These are phyloP conservation scores for Aegithalos caudatus DNA, from an alignment of 2,113 vertebrate genomes.

Conservation along the genomic window DNA sequence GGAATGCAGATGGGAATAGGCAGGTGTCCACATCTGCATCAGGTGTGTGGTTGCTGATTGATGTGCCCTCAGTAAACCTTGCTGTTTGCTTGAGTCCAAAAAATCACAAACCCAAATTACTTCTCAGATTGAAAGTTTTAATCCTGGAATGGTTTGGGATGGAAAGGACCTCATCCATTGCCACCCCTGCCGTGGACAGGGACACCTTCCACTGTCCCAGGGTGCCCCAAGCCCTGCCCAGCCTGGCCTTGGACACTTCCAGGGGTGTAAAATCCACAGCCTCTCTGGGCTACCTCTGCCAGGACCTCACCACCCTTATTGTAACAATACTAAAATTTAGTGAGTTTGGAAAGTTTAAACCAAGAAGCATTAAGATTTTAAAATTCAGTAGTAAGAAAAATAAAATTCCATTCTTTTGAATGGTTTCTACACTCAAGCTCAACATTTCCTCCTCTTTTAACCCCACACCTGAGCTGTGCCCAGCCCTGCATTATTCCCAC, in stretches of 20 bases:
- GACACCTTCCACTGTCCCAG: background rate
- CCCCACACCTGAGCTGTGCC: background rate
- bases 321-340: background rate
- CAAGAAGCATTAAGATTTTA: background rate
- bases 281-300: background rate
- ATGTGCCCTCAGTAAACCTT: background rate
- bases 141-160: background rate
- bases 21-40: background rate
- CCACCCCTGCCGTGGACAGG: background rate
- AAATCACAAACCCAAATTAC: background rate
- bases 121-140: rapidly evolving
- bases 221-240: rapidly evolving
- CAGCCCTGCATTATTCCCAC: background rate
- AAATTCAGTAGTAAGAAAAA: rapidly evolving
- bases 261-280: background rate
- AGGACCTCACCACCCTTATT: background rate
- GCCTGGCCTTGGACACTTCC: background rate
- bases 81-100: background rate
- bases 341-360: background rate
- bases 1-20: background rate
- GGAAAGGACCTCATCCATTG: background rate
- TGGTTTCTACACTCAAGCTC: background rate
- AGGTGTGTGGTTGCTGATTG: background rate
- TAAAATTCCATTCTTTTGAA: rapidly evolving
- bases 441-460: background rate